A percentile compares a stretch with the other conserved stretches of the same genome.
phyloP scores from a whole-genome alignment of 2,797 vertebrate species.

The Tolypeutes matacus region DNA sequence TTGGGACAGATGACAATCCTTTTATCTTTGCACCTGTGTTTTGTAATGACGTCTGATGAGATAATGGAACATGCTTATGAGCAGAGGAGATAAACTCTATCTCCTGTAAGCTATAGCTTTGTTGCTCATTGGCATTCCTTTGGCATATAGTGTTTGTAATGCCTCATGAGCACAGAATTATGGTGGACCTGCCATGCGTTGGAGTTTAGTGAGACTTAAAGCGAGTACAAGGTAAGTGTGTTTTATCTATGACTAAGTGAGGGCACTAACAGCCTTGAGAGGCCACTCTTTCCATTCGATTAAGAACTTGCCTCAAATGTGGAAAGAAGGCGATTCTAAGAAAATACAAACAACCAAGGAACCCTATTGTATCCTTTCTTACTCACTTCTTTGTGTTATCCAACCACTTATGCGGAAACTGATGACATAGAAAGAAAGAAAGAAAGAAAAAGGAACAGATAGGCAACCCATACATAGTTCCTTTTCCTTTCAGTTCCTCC shows the following conservation, averaged over 20 bases:
- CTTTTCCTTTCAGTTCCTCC: background rate
- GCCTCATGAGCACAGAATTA: background rate
- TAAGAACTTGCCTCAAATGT: background rate
- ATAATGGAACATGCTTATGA: background rate
- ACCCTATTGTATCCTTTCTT: background rate
- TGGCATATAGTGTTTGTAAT: background rate
- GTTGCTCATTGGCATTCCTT: background rate
- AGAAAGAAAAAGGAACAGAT: background rate
- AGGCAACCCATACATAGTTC: background rate
- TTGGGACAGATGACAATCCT: background rate
- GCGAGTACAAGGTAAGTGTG: background rate
- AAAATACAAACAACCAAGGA: conserved; percentile 14
- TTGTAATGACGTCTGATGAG: background rate
- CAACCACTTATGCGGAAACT: conserved; percentile 39
- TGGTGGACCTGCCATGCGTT: background rate
- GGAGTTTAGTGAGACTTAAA: background rate
- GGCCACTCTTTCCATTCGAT: background rate
- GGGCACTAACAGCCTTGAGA: background rate
- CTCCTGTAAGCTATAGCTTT: background rate
- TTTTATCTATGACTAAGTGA: conserved; percentile 2
- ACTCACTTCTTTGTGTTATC: background rate
- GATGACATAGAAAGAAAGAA: background rate
- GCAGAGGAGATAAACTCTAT: background rate
- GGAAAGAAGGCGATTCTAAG: conserved; percentile 33
- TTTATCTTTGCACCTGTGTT: conserved; percentile 15